These are phyloP conservation scores for Ferdinandea cuprea DNA, from an alignment of 2,888 invertebrate genomes.

Conservation along the genomic window DNA sequence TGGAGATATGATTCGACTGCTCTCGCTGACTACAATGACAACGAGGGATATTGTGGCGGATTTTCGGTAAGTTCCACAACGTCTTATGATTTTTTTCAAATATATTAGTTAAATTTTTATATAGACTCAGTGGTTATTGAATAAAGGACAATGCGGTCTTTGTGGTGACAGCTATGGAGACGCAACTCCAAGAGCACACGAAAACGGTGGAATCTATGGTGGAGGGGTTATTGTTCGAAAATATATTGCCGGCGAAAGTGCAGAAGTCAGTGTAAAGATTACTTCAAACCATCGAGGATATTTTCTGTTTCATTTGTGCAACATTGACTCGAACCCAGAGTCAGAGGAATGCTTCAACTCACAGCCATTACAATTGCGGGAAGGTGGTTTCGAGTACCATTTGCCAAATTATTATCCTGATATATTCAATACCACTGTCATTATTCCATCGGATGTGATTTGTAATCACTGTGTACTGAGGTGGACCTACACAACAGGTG, in stretches of 20 bases:
- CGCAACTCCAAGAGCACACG: slow-evolving; percentile 83
- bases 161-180: slow-evolving; percentile 84
- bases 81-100: no score
- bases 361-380: slow-evolving; percentile 78
- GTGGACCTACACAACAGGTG: slow-evolving; percentile 83
- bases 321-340: slow-evolving; percentile 82
- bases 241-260: slow-evolving; percentile 64
- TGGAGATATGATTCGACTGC: slow-evolving; percentile 84
- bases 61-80: slow-evolving; percentile 77
- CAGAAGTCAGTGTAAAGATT: slow-evolving; percentile 79
- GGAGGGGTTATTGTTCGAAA: slow-evolving; percentile 83
- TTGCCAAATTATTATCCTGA: slow-evolving; percentile 55
- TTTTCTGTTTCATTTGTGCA: slow-evolving; percentile 84
- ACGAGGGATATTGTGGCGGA: slow-evolving; percentile 85
- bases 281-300: slow-evolving; percentile 84
- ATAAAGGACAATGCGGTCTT: slow-evolving; percentile 84
- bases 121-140: slow-evolving; percentile 82
- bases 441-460: slow-evolving; percentile 81
- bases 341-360: slow-evolving; percentile 83
- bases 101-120: background rate
- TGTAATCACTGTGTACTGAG: slow-evolving; percentile 84
- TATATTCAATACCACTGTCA: slow-evolving; percentile 74
- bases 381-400: slow-evolving; percentile 74
- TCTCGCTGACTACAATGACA: slow-evolving; percentile 84
- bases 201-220: slow-evolving; percentile 84